phyloP scores from a whole-genome alignment of 2,113 vertebrate genomes.

The Sorex araneus region DNA sequence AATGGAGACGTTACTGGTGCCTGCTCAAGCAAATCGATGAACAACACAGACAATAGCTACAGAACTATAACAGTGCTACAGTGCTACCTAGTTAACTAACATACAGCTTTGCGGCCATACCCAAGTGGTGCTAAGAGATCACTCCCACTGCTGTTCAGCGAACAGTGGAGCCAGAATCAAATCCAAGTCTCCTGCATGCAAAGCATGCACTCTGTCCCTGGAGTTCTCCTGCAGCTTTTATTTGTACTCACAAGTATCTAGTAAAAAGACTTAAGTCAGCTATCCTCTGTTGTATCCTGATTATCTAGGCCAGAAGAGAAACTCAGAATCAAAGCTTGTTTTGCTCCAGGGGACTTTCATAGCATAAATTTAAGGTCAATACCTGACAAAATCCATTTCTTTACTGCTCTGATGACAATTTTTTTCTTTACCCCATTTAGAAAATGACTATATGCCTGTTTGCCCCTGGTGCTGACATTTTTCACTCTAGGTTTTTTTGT shows the following conservation, averaged over 20 bases:
- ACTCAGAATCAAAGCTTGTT: slow-evolving; percentile 47
- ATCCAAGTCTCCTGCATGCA: no score
- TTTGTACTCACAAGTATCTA: background rate
- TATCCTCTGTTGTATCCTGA: slow-evolving; percentile 54
- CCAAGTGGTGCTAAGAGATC: no score
- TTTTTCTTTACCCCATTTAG: slow-evolving; percentile 33
- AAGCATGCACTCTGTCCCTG: no score
- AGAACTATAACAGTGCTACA: no score
- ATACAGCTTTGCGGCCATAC: no score
- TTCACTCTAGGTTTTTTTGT: slow-evolving; percentile 34
- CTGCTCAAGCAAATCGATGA: no score
- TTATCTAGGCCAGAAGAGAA: slow-evolving; percentile 54
- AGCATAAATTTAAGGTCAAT: slow-evolving; percentile 33
- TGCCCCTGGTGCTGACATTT: background rate
- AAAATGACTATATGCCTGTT: slow-evolving; percentile 32
- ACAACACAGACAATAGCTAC: no score
- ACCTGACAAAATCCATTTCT: slow-evolving; percentile 8
- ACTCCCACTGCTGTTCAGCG: no score
- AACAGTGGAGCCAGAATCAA: no score
- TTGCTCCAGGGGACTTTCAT: slow-evolving; percentile 29
- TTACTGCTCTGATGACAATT: slow-evolving; percentile 39
- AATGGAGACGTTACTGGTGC: no score
- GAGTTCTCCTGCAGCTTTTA: no score
- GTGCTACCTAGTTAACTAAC: no score
- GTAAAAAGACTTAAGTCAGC: slow-evolving; percentile 14